These are phyloP conservation scores for Anarhynchus alexandrinus DNA, from an alignment of 2,113 vertebrate genomes.

Conservation along the genomic window DNA sequence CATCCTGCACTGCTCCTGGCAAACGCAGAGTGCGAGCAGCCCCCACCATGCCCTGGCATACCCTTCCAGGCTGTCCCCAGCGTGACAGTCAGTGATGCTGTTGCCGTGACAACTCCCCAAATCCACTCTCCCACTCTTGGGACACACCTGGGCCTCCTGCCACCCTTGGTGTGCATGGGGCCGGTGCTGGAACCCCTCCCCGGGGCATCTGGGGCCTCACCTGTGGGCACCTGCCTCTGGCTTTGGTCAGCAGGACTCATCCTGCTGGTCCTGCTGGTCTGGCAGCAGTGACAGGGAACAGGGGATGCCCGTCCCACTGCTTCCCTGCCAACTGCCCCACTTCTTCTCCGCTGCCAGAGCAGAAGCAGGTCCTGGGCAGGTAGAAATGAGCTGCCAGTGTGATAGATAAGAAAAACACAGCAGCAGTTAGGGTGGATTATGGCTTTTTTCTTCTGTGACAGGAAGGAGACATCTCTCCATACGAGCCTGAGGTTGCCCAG, in stretches of 20 bases:
- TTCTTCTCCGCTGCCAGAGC: background rate
- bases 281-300: background rate
- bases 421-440: background rate
- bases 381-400: background rate
- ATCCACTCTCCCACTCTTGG: background rate
- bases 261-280: background rate
- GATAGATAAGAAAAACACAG: conserved; percentile 11
- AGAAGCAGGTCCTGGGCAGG: background rate
- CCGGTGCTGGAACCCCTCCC: background rate
- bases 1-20: background rate
- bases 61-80: background rate
- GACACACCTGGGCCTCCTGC: background rate
- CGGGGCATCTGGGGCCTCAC: rapidly evolving
- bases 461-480: background rate
- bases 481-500: background rate
- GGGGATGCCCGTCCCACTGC: rapidly evolving
- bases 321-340: background rate
- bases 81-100: background rate
- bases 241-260: background rate
- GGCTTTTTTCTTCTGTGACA: background rate
- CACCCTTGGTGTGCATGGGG: background rate
- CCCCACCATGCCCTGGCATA: background rate
- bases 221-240: background rate
- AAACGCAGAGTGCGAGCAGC: background rate
- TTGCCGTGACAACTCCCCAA: background rate